Conservation (phyloP, 2,888 invertebrate species). For the Philereme transversata region DNA sequence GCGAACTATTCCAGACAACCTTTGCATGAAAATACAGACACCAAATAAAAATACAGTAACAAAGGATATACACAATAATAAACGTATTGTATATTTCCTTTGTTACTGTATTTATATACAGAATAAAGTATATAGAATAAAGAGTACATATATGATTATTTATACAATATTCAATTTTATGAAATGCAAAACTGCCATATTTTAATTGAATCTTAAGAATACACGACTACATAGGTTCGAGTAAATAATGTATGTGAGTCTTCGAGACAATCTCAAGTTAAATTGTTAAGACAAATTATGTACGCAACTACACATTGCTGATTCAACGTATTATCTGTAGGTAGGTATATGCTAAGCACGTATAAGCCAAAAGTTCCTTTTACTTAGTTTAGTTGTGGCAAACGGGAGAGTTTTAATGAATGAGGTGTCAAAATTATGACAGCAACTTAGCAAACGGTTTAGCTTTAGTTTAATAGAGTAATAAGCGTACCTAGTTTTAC, state of each 20-base stretch:
- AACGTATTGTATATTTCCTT: too few species aligned
- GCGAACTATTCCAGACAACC: too few species aligned
- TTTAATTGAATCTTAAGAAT: conserved; percentile 1
- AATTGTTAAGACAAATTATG: conserved; percentile 13
- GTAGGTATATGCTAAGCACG: conserved; percentile 5
- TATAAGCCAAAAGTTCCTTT: conserved; percentile 18
- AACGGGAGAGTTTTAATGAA: conserved; percentile 38
- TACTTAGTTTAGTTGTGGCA: conserved; percentile 21
- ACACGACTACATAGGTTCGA: not conserved
- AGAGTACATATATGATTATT: too few species aligned
- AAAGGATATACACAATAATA: too few species aligned
- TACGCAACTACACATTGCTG: conserved; percentile 9
- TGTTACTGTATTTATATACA: too few species aligned
- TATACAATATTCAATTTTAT: not conserved
- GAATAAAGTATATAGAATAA: too few species aligned
- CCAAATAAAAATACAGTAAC: too few species aligned
- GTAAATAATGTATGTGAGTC: not conserved
- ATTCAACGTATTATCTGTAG: conserved; percentile 5
- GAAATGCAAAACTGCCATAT: not conserved
- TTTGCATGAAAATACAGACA: too few species aligned
- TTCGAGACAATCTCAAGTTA: conserved; percentile 6
- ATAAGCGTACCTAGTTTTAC: not conserved
- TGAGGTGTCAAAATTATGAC: conserved; percentile 32
- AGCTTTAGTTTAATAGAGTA: not conserved
- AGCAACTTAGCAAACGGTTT: conserved; percentile 24